Percentiles rank a stretch among this genome's conserved stretches.
Conservation (phyloP, 2,113 vertebrate genomes). For the Scophthalmus maximus region DNA sequence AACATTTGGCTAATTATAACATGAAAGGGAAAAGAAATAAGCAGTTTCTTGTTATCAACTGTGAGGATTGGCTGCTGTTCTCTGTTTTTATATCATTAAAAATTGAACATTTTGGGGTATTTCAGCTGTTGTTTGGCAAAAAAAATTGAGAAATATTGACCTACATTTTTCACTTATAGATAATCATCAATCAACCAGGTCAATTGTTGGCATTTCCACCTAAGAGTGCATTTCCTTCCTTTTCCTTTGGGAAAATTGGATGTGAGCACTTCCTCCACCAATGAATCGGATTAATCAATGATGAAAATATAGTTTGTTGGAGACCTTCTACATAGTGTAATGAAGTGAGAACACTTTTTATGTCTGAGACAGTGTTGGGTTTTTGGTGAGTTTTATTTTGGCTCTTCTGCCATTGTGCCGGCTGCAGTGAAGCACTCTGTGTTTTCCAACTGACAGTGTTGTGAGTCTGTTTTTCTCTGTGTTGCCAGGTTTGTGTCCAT, state of each 20-base stretch:
- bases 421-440: background rate
- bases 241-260: background rate
- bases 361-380: background rate
- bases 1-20: background rate
- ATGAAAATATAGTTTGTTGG: slow-evolving; percentile 3
- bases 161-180: too few relatives aligned
- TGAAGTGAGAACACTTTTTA: too few relatives aligned
- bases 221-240: background rate
- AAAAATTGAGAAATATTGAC: too few relatives aligned
- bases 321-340: background rate
- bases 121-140: background rate
- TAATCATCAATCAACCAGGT: too few relatives aligned
- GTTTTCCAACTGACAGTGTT: background rate
- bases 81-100: background rate
- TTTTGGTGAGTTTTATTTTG: too few relatives aligned
- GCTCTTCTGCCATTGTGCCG: background rate
- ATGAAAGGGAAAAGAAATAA: too few relatives aligned
- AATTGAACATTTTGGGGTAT: background rate
- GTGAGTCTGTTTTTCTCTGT: background rate
- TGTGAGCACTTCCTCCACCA: background rate
- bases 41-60: background rate
- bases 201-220: background rate
- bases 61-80: background rate
- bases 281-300: too few relatives aligned
- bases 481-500: slow-evolving; percentile 14